A percentile compares a stretch with the other conserved stretches of the same genome.
Evolutionary conservation across 2,888 invertebrate species (phyloP).

Genomic region (Spatulosminthurus flaviceps): DNA sequence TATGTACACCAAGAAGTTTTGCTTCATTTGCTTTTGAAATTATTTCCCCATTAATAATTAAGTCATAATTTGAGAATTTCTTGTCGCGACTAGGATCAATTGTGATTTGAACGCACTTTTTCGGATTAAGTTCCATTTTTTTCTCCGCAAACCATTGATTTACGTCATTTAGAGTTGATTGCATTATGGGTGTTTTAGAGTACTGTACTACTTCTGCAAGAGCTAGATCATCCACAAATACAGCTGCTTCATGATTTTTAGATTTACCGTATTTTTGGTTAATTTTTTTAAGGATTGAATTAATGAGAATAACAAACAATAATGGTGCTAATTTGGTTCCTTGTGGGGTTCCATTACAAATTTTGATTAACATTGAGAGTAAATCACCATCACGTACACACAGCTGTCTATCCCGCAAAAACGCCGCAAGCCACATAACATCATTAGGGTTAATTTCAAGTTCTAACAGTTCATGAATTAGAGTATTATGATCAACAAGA

Average conservation of each 20-base stretch:
- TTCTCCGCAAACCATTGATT: neutral
- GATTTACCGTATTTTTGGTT: neutral
- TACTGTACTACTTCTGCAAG: neutral
- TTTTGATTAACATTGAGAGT: neutral
- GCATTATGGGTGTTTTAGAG: slow-evolving; percentile 7
- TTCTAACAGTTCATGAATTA: neutral
- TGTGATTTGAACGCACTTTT: no score
- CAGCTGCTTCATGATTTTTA: neutral
- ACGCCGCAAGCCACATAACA: neutral
- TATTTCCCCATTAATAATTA: no score
- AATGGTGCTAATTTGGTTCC: slow-evolving; percentile 36
- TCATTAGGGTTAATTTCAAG: neutral
- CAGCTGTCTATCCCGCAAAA: neutral
- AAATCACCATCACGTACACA: neutral
- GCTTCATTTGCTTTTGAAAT: no score
- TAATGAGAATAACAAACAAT: slow-evolving; percentile 2
- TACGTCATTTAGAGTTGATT: neutral
- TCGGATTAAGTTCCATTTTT: no score
- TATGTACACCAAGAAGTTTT: no score
- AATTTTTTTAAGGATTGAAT: neutral
- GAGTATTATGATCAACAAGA: slow-evolving; percentile 23
- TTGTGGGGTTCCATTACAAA: slow-evolving; percentile 19
- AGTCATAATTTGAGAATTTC: no score
- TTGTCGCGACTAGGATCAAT: no score
- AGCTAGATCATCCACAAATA: neutral